These are phyloP conservation scores for Cantharis nigra DNA, from an alignment of 2,888 invertebrate genomes.

Conservation along the genomic window DNA sequence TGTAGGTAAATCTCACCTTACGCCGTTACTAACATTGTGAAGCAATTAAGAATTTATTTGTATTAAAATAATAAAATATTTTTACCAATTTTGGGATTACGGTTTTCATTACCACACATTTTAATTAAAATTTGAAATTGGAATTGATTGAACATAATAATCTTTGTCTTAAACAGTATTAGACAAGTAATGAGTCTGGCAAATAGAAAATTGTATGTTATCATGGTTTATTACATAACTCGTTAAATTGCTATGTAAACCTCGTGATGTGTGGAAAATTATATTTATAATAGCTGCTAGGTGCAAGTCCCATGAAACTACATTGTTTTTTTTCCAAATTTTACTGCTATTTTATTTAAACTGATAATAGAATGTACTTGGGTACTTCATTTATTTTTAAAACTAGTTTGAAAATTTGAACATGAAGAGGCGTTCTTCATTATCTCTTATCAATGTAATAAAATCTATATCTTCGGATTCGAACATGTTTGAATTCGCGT, in stretches of 20 bases:
- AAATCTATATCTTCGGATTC: not conserved
- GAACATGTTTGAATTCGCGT: not conserved
- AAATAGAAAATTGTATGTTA: not conserved
- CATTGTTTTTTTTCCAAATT: not conserved
- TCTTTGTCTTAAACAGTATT: not conserved
- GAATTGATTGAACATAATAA: not conserved
- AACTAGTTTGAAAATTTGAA: not conserved
- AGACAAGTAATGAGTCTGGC: not conserved
- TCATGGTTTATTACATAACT: not conserved
- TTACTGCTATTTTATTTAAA: not conserved
- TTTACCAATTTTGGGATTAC: too few species aligned
- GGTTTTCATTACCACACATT: not conserved
- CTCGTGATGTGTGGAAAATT: not conserved
- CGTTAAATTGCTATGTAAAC: not conserved
- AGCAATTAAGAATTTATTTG: not conserved
- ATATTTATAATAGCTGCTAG: not conserved
- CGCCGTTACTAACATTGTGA: not conserved
- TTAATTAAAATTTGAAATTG: not conserved
- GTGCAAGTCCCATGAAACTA: not conserved
- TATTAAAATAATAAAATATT: too few species aligned
- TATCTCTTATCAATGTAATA: not conserved
- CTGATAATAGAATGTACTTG: not conserved
- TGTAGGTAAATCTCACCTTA: not conserved
- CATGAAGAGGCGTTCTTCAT: not conserved
- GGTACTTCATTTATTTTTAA: not conserved